Evolutionary conservation across 2,797 vertebrate species (phyloP).

Genomic region (Danio choprae): DNA sequence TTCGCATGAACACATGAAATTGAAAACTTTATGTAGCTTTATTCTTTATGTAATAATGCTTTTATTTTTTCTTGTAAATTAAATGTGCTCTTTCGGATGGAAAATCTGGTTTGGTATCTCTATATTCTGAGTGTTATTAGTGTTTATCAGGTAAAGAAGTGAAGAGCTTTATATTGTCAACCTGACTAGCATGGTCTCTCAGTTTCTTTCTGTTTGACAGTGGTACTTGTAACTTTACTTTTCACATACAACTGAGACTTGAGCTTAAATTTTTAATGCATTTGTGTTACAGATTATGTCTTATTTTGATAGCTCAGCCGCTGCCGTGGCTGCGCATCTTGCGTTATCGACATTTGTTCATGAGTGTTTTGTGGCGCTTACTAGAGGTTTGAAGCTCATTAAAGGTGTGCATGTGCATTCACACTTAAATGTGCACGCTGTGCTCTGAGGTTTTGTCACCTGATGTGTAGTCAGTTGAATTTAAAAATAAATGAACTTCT

Average conservation of each 20-base stretch:
- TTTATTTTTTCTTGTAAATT: background rate
- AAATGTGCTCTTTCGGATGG: too few relatives aligned
- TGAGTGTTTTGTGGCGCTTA: background rate
- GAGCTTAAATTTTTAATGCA: background rate
- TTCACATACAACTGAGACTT: slow-evolving; percentile 24
- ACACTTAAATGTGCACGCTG: background rate
- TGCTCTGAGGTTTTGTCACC: slow-evolving; percentile 11
- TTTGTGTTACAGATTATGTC: background rate
- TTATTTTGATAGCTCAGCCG: background rate
- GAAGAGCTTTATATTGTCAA: slow-evolving; percentile 12
- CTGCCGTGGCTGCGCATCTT: background rate
- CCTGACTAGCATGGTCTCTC: background rate
- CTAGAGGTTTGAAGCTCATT: slow-evolving; percentile 15
- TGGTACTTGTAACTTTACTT: slow-evolving; percentile 6
- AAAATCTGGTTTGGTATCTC: too few relatives aligned
- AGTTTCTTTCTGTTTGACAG: slow-evolving; percentile 1
- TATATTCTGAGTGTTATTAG: background rate
- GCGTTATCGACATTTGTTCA: background rate
- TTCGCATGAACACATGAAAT: too few relatives aligned
- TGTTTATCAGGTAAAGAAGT: background rate
- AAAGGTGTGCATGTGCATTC: slow-evolving; percentile 1
- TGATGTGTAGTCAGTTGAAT: slow-evolving; percentile 15
- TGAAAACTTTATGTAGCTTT: too few relatives aligned
- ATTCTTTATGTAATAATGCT: too few relatives aligned
- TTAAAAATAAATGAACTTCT: slow-evolving; percentile 19